These are phyloP conservation scores for Macrobrachium nipponense DNA, from an alignment of 1,140 invertebrate species.

Conservation along the genomic window DNA sequence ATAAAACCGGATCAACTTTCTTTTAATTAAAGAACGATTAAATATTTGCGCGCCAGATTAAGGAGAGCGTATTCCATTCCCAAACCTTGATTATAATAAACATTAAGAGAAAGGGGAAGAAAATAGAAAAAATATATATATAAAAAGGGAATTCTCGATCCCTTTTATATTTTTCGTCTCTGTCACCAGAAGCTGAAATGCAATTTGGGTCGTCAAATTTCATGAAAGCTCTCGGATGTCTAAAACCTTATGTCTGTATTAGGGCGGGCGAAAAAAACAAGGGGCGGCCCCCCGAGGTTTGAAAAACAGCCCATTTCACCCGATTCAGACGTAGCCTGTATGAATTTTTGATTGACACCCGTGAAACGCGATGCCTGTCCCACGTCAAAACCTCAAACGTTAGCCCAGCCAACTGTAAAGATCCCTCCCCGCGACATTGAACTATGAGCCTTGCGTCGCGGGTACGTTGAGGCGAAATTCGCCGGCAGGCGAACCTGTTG, in stretches of 20 bases:
- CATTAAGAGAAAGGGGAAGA: too few species aligned
- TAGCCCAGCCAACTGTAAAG: constrained; percentile 33
- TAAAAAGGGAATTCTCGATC: too few species aligned
- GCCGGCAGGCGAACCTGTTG: neutral
- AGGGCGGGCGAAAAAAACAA: neutral
- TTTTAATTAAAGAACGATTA: too few species aligned
- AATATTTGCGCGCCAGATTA: too few species aligned
- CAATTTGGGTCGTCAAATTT: too few species aligned
- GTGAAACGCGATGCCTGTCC: constrained; percentile 62
- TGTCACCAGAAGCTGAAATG: too few species aligned
- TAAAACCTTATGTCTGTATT: neutral
- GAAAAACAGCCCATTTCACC: constrained; percentile 15
- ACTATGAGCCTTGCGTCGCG: neutral
- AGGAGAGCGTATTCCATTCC: too few species aligned
- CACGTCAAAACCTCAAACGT: constrained; percentile 59
- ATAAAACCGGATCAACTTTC: too few species aligned
- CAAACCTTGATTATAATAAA: too few species aligned
- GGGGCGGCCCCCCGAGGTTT: neutral
- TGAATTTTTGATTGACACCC: constrained; percentile 64
- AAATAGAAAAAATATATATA: too few species aligned
- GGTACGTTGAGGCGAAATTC: neutral
- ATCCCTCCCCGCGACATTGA: neutral
- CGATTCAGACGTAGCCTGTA: constrained; percentile 57
- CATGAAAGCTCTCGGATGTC: neutral
- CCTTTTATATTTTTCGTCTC: too few species aligned